These are phyloP conservation scores for Pachyramphus minor DNA, from an alignment of 2,113 vertebrate species.

Conservation along the genomic window DNA sequence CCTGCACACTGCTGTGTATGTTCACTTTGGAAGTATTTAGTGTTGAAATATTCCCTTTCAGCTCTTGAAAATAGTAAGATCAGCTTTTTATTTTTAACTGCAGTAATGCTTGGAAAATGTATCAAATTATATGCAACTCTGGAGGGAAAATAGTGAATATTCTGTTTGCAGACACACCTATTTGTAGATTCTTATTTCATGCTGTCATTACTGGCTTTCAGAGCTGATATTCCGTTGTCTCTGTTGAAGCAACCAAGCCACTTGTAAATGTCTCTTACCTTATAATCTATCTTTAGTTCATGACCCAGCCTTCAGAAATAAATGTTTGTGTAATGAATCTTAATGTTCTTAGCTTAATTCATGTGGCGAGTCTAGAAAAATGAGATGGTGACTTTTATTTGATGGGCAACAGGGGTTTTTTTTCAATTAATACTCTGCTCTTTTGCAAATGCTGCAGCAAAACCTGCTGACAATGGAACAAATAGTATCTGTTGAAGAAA, in stretches of 20 bases:
- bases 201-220: slow-evolving; percentile 20
- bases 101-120: background rate
- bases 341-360: background rate
- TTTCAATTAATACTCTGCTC: background rate
- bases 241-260: background rate
- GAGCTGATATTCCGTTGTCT: background rate
- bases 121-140: background rate
- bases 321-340: background rate
- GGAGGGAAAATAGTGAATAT: background rate
- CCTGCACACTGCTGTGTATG: background rate
- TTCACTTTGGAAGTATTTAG: background rate
- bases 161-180: slow-evolving; percentile 38
- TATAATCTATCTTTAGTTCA: background rate
- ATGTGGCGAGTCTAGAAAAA: background rate
- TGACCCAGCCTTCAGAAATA: background rate
- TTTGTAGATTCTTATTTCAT: slow-evolving; percentile 19
- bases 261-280: background rate
- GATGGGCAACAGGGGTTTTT: background rate
- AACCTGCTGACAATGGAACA: slow-evolving; percentile 98
- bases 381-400: background rate
- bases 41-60: background rate
- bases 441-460: slow-evolving; percentile 79
- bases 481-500: slow-evolving; percentile 93
- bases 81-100: background rate
- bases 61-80: background rate